A percentile compares a stretch with the other conserved stretches of the same genome.
These are phyloP conservation scores for Anagyrus pseudococci DNA, from an alignment of 2,888 invertebrate species.

Conservation along the genomic window DNA sequence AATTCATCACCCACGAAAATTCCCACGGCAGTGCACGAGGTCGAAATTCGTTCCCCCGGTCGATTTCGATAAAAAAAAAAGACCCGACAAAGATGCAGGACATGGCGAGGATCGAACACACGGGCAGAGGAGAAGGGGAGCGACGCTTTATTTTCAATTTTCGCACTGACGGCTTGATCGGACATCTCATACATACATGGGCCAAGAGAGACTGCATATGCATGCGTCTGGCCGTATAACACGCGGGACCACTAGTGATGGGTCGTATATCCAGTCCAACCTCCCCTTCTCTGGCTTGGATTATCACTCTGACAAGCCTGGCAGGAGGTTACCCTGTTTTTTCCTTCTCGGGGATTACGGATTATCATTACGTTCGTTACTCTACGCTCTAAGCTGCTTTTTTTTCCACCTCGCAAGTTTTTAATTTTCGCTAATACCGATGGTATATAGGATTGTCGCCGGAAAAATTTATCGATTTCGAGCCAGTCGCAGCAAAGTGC, in stretches of 20 bases:
- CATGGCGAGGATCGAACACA: neutral
- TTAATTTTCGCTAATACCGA: conserved; percentile 24
- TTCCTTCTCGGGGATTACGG: conserved; percentile 29
- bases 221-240: neutral
- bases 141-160: conserved; percentile 27
- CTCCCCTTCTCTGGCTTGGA: too few species aligned
- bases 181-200: conserved; percentile 7
- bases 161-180: conserved; percentile 25
- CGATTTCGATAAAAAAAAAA: too few species aligned
- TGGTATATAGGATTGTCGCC: too few species aligned
- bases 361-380: neutral
- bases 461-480: too few species aligned
- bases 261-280: neutral
- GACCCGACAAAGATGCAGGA: neutral
- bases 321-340: conserved; percentile 28
- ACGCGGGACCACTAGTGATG: neutral
- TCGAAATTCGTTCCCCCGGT: too few species aligned
- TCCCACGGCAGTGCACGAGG: too few species aligned
- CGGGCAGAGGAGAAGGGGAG: conserved; percentile 1
- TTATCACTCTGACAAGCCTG: conserved; percentile 25
- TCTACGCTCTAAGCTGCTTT: neutral
- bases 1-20: too few species aligned
- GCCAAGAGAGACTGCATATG: too few species aligned
- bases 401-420: conserved; percentile 8
- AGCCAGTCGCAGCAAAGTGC: too few species aligned